phyloP scores from a whole-genome alignment of 2,113 vertebrate species.

The Sprattus sprattus region DNA sequence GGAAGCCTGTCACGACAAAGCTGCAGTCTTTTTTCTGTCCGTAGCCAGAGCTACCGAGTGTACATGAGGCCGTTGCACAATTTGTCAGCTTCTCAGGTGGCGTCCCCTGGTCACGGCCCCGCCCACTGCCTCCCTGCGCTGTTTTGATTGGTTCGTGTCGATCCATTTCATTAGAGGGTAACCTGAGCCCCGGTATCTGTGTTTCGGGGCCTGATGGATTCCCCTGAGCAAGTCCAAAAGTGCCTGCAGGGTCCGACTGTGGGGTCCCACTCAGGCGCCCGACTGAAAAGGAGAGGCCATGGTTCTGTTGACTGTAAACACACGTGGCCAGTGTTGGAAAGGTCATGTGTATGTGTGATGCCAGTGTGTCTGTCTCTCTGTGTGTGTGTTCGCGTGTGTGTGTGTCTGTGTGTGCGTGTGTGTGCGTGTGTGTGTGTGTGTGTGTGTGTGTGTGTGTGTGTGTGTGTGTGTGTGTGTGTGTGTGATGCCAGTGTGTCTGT shows the following conservation, averaged over 20 bases:
- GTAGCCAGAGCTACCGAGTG: background rate
- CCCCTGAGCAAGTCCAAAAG: slow-evolving; percentile 56
- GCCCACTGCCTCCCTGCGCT: slow-evolving; percentile 44
- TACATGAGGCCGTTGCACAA: slow-evolving; percentile 33
- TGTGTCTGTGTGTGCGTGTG: background rate
- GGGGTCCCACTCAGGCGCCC: slow-evolving; percentile 40
- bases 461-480: too few relatives aligned
- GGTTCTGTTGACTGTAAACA: slow-evolving; percentile 72
- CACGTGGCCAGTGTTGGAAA: slow-evolving; percentile 52
- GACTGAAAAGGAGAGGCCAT: slow-evolving; percentile 45
- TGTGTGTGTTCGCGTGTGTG: slow-evolving; percentile 42
- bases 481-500: too few relatives aligned
- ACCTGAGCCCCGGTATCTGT: slow-evolving; percentile 59
- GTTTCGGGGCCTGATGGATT: slow-evolving; percentile 49
- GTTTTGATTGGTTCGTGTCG: slow-evolving; percentile 61
- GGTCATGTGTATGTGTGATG: slow-evolving; percentile 52
- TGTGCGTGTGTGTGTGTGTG: background rate
- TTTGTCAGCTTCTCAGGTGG: slow-evolving; percentile 19
- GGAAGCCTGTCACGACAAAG: background rate
- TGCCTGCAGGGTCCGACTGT: slow-evolving; percentile 55
- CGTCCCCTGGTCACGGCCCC: slow-evolving; percentile 42
- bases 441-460: background rate
- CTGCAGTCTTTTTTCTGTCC: background rate
- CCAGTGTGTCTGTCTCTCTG: slow-evolving; percentile 41
- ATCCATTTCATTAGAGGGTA: slow-evolving; percentile 69